These are phyloP conservation scores for Eumacrocentrus americanus DNA, from an alignment of 2,888 invertebrate species.

Conservation along the genomic window DNA sequence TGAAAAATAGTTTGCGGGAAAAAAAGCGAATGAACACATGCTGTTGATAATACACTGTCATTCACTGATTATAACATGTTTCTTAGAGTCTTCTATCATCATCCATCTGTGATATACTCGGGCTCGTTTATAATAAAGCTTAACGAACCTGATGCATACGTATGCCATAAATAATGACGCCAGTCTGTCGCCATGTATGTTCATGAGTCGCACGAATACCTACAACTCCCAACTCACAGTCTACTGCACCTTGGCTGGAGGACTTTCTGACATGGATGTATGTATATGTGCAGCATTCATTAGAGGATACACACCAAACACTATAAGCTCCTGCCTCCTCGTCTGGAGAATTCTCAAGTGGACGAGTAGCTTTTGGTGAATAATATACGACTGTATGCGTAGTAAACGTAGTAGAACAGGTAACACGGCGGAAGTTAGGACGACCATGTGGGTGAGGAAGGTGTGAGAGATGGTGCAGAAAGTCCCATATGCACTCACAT, in stretches of 20 bases:
- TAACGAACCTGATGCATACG: conserved; percentile 32
- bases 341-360: conserved; percentile 30
- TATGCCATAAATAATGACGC: conserved; percentile 32
- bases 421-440: conserved; percentile 12
- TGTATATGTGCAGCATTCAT: conserved; percentile 23
- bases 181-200: conserved; percentile 14
- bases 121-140: conserved; percentile 34
- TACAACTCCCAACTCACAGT: conserved; percentile 1
- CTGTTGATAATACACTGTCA: neutral
- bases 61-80: neutral
- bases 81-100: conserved; percentile 3
- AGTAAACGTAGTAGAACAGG: conserved; percentile 14
- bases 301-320: conserved; percentile 12
- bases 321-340: neutral
- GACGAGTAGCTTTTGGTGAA: conserved; percentile 32
- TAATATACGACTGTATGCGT: conserved; percentile 26
- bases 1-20: neutral
- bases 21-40: conserved; percentile 12
- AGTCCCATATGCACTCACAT: conserved; percentile 10
- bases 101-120: conserved; percentile 28
- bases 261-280: conserved; percentile 6
- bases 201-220: neutral
- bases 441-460: conserved; percentile 11
- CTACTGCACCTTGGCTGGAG: neutral
- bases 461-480: conserved; percentile 23